A percentile compares a stretch with the other conserved stretches of the same genome.
Evolutionary conservation across 2,113 vertebrate species (phyloP).

Genomic region (Thunnus maccoyii): DNA sequence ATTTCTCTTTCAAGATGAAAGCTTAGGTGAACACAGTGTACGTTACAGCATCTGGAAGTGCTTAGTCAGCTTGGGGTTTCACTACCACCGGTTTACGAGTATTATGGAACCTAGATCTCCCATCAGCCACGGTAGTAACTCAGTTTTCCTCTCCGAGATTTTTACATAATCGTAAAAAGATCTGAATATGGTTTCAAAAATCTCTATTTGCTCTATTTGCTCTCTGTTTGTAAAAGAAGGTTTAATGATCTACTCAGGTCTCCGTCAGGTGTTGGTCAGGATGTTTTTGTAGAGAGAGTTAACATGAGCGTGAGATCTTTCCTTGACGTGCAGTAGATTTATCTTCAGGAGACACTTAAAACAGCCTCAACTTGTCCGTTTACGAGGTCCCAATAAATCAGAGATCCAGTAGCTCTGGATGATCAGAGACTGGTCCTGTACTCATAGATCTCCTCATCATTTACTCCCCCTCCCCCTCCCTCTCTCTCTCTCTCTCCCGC

Average conservation of each 20-base stretch:
- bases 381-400: conserved; percentile 13
- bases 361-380: conserved; percentile 6
- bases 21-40: background rate
- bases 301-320: too few relatives aligned
- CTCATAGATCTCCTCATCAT: background rate
- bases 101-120: background rate
- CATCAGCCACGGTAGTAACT: too few relatives aligned
- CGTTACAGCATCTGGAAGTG: background rate
- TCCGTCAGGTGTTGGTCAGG: too few relatives aligned
- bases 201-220: too few relatives aligned
- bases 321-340: too few relatives aligned
- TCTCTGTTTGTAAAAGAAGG: too few relatives aligned
- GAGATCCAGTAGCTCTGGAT: background rate
- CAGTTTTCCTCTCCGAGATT: too few relatives aligned
- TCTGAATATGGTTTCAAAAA: too few relatives aligned
- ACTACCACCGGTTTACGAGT: background rate
- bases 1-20: background rate
- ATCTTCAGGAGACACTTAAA: too few relatives aligned
- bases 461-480: background rate
- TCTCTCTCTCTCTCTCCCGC: background rate
- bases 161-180: too few relatives aligned
- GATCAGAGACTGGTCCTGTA: background rate
- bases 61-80: background rate
- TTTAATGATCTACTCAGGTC: too few relatives aligned
- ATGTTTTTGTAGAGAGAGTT: too few relatives aligned